These are phyloP conservation scores for Phoebastria nigripes DNA, from an alignment of 2,797 vertebrate species.

Conservation along the genomic window DNA sequence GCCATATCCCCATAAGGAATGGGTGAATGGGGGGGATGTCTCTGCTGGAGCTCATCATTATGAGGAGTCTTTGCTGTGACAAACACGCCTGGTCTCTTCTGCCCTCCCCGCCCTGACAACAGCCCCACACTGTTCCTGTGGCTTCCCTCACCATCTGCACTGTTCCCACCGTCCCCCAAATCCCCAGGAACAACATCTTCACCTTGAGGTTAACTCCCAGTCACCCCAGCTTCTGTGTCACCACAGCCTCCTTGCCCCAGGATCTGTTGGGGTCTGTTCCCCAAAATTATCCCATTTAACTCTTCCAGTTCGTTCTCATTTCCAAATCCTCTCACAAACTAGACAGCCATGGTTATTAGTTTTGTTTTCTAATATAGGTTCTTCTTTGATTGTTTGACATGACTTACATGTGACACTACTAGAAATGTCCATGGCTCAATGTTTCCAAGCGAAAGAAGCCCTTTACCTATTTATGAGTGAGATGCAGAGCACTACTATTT, in stretches of 20 bases:
- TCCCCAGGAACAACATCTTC: not conserved
- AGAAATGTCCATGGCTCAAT: not conserved
- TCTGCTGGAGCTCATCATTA: not conserved
- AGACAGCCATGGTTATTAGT: not conserved
- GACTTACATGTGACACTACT: not conserved
- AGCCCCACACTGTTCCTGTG: not conserved
- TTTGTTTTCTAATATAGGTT: not conserved
- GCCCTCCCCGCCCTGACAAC: not conserved
- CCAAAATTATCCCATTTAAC: not conserved
- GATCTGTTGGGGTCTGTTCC: not conserved
- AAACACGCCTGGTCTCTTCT: not conserved
- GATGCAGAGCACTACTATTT: not conserved
- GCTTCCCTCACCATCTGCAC: not conserved
- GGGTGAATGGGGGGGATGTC: fast-evolving
- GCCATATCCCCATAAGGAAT: not conserved
- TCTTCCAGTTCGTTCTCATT: not conserved
- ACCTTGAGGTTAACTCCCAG: not conserved
- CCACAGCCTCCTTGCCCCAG: not conserved
- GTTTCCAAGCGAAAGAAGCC: not conserved
- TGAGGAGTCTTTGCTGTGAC: not conserved
- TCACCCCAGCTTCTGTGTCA: not conserved
- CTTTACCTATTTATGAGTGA: not conserved
- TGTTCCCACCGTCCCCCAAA: not conserved
- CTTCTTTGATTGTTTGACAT: not conserved
- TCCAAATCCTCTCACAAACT: not conserved